Conservation (phyloP, 2,888 invertebrate genomes). For the Patella depressa region DNA sequence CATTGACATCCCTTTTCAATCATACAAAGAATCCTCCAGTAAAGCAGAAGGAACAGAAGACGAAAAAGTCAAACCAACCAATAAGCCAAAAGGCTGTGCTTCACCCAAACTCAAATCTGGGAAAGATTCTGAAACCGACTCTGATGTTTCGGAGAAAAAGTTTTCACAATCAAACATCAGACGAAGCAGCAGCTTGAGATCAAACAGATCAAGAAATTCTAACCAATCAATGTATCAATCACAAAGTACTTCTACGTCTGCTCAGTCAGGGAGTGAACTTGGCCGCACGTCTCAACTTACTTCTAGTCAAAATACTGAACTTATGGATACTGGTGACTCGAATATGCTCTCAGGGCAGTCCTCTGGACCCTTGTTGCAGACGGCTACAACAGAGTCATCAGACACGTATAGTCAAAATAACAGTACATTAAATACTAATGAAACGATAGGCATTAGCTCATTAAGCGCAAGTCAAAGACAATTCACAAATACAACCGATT, state of each 20-base stretch:
- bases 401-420: not conserved
- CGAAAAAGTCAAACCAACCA: not conserved
- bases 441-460: not conserved
- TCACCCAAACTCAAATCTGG: not conserved
- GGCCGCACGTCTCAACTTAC: not conserved
- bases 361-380: not conserved
- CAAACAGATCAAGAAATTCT: not conserved
- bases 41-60: not conserved
- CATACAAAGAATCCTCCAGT: slow-evolving; percentile 27
- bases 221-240: not conserved
- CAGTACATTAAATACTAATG: not conserved
- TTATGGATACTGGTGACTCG: not conserved
- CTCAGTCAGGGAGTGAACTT: too few relatives aligned
- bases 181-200: not conserved
- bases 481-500: not conserved
- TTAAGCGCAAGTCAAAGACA: not conserved
- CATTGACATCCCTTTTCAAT: slow-evolving; percentile 44
- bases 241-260: not conserved
- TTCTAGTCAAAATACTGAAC: slow-evolving; percentile 1
- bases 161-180: not conserved
- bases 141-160: not conserved
- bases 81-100: not conserved
- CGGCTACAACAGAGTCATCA: not conserved
- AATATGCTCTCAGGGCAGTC: not conserved
- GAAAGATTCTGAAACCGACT: not conserved